A percentile compares a stretch with the other conserved stretches of the same genome.
phyloP scores from a whole-genome alignment of 2,113 vertebrate genomes.

The Oceanites oceanicus region DNA sequence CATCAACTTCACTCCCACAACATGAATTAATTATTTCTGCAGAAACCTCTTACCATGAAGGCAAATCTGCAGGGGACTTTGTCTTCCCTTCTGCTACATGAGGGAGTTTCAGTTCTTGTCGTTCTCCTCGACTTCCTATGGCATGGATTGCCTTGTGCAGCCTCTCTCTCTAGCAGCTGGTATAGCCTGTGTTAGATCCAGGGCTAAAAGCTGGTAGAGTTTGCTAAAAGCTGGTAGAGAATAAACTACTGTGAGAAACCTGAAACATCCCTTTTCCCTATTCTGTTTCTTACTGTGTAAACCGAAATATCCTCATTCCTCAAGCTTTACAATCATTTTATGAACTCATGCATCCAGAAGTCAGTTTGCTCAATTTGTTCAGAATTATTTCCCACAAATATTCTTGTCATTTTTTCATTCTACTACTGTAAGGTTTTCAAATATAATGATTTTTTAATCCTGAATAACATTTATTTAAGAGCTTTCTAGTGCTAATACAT shows the following conservation, averaged over 20 bases:
- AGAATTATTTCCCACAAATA: neutral
- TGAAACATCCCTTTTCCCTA: neutral
- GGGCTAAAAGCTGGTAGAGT: neutral
- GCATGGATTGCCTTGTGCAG: neutral
- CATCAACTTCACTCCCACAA: conserved; percentile 10
- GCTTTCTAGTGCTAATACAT: neutral
- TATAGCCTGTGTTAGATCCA: neutral
- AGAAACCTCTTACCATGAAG: conserved; percentile 6
- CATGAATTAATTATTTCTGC: conserved; percentile 26
- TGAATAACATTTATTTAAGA: neutral
- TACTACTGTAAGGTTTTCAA: neutral
- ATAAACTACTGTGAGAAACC: neutral
- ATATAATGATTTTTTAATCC: neutral
- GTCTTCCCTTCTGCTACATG: neutral
- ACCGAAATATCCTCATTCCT: neutral
- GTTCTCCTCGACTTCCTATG: neutral
- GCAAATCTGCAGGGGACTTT: neutral
- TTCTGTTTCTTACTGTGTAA: neutral
- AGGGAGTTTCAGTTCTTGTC: neutral
- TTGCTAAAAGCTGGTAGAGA: neutral
- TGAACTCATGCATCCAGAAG: neutral
- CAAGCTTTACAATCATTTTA: neutral
- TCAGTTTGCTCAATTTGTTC: neutral
- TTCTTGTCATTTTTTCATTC: neutral
- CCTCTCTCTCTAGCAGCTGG: neutral